Evolutionary conservation across 2,797 vertebrate genomes (phyloP).

Genomic region (Eremophila alpestris): DNA sequence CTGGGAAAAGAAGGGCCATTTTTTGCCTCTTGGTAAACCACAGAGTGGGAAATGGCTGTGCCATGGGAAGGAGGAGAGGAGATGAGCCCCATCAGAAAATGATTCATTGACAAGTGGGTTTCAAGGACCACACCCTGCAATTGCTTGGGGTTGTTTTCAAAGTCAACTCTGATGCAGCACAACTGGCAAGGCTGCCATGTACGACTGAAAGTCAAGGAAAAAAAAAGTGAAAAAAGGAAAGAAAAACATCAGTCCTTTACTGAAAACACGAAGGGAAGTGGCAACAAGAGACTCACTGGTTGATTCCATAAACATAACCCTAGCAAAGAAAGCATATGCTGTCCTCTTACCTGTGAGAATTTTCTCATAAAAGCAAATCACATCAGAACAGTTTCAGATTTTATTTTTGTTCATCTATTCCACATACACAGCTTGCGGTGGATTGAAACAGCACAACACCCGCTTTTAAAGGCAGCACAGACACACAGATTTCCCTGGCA

Average conservation of each 20-base stretch:
- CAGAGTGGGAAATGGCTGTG: not conserved
- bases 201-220: not conserved
- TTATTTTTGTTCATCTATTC: not conserved
- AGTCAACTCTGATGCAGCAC: not conserved
- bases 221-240: not conserved
- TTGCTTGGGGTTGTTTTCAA: not conserved
- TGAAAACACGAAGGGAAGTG: not conserved
- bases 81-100: not conserved
- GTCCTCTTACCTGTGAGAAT: constrained; percentile 72
- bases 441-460: constrained; percentile 35
- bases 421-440: constrained; percentile 15
- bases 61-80: not conserved
- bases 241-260: not conserved
- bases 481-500: not conserved
- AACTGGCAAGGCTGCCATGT: not conserved
- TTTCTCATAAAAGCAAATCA: constrained; percentile 15
- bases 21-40: not conserved
- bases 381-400: not conserved
- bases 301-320: not conserved
- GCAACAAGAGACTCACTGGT: constrained; percentile 32
- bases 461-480: constrained; percentile 8
- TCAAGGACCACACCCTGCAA: not conserved
- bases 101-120: not conserved
- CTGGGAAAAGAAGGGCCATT: not conserved
- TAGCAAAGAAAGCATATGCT: not conserved